These are phyloP conservation scores for Prorops nasuta DNA, from an alignment of 1,140 invertebrate genomes.

Conservation along the genomic window DNA sequence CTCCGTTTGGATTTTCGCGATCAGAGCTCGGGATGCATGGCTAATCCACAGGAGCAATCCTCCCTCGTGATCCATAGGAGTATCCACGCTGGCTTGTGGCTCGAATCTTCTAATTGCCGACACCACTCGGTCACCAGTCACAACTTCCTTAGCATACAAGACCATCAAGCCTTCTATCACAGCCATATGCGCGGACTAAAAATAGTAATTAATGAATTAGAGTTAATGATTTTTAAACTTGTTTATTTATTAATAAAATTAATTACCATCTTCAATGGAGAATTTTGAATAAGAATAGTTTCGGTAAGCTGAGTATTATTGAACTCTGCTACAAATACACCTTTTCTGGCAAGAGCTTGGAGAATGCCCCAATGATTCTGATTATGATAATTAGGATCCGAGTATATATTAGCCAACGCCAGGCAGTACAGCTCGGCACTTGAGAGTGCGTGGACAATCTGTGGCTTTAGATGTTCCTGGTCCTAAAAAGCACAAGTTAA, in stretches of 20 bases:
- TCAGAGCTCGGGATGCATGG: conserved; percentile 77
- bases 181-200: conserved; percentile 90
- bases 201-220: conserved; percentile 12
- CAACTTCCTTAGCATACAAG: conserved; percentile 90
- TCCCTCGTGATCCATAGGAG: conserved; percentile 77
- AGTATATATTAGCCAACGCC: conserved; percentile 93
- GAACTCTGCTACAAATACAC: conserved; percentile 82
- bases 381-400: conserved; percentile 93
- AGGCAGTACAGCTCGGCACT: conserved; percentile 96
- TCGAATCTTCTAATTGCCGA: conserved; percentile 79
- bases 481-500: conserved; percentile 62
- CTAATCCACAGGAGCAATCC: conserved; percentile 90
- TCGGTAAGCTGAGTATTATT: conserved; percentile 88
- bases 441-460: conserved; percentile 86
- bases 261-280: conserved; percentile 90
- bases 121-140: conserved; percentile 83
- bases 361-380: conserved; percentile 92
- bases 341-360: conserved; percentile 88
- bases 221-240: background rate
- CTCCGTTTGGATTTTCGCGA: conserved; percentile 58
- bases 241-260: conserved; percentile 1
- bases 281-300: conserved; percentile 93
- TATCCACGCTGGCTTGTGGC: conserved; percentile 39
- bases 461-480: conserved; percentile 89
- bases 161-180: conserved; percentile 97